Conservation (phyloP, 2,797 vertebrate genomes). For the Euphonia xanthogaster region DNA sequence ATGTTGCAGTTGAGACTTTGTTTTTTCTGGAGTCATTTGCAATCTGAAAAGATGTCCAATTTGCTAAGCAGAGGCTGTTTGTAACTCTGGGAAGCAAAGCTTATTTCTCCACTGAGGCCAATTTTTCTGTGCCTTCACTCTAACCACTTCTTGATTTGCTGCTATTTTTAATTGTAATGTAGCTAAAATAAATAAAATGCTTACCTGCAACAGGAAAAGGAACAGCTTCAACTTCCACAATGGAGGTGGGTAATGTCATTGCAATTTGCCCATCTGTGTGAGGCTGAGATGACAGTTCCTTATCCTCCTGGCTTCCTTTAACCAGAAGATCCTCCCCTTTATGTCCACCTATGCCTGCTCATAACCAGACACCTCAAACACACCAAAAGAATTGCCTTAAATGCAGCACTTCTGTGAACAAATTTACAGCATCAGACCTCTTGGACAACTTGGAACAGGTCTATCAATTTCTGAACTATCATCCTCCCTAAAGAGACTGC, state of each 20-base stretch:
- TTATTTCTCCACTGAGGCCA: not conserved
- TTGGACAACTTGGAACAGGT: not conserved
- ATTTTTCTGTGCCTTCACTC: conserved; percentile 5
- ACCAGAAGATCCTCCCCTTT: not conserved
- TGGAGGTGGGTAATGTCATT: not conserved
- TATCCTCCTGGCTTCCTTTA: not conserved
- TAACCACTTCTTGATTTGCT: conserved; percentile 27
- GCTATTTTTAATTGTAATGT: conserved; percentile 32
- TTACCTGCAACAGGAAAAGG: not conserved
- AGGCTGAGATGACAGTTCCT: not conserved
- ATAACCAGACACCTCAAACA: not conserved
- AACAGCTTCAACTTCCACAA: not conserved
- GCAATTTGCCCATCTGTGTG: not conserved
- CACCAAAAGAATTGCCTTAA: not conserved
- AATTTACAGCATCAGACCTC: not conserved
- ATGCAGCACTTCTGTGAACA: not conserved
- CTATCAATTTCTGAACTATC: not conserved
- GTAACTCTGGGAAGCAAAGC: conserved; percentile 26
- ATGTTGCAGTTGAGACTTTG: not conserved
- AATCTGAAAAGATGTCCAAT: not conserved
- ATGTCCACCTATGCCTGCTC: not conserved
- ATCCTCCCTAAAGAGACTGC: not conserved
- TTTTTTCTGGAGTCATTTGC: conserved; percentile 3
- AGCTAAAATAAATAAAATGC: conserved; percentile 34
- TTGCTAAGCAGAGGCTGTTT: not conserved